Base-by-base conservation (phyloP, 2,888 invertebrate species). In the Nemotelus pantherinus region DNA sequence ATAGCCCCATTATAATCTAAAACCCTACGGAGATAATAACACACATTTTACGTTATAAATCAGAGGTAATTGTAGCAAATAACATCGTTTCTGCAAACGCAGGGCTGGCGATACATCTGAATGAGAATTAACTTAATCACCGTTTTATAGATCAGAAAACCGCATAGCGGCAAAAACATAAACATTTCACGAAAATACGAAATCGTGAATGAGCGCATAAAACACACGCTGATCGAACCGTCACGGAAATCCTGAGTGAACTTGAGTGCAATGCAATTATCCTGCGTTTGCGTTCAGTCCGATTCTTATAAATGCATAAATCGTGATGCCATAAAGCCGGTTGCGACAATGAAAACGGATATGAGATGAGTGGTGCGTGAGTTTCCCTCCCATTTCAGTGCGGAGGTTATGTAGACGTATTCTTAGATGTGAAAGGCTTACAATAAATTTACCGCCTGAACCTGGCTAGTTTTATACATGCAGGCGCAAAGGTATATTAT, bases 261-360 rank as follows among this genome's bases (percentile, higher is more conserved):
- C 25, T 63, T 5, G 43, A 41, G 63, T 9, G 63, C 63, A n/a
- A 64, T 70, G 63, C 68, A 78, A 78, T 78, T 78, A 78, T 78
- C 77, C 72, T 72, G 76, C 10, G 43, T 76, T 63, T 71, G 53
- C n/a, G 72, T 65, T 10, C 48, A 48, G 60, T 70, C 76, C 58
- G 77, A 77, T 63, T 79, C 76, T 71, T 79, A 77, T 79, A 79
- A 79, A 79, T 79, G 76, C 72, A 76, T 76, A 75, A 79, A 68
- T 79, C 79, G 79, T 79, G 79, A 79, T 79, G 67, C 77, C 71
- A 79, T 79, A 76, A 77, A 77, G 77, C 71, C 75, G 58, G 71
- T 77, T 77, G 58, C 68, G 65, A 70, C 74, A 45, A 43, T 60
- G 60, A 58, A 2, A 58, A n/a, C 25, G 10, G 9, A 43, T 7